Evolutionary conservation across 2,113 vertebrate genomes (phyloP), one percentile per base, ranked within the genome.

Genomic region (Dendrocopos noguchii): DNA sequence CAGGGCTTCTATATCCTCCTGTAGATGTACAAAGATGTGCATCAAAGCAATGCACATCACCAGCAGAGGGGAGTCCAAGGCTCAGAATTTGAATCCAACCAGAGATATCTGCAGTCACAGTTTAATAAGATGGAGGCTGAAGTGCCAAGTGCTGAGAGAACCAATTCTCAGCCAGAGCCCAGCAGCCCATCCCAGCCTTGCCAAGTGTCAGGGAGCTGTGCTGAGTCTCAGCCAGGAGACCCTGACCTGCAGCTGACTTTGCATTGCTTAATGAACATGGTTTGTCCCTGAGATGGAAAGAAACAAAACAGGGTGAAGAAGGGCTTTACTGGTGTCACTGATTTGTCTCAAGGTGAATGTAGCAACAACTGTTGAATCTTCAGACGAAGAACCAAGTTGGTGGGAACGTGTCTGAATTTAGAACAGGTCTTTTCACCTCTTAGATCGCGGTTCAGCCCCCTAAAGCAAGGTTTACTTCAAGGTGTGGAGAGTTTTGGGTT

Each of bases 351-450:
- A 72, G 12, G 17, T 28, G 24, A 33, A 66, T 2, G 4, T 65
- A 63, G 74, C 2, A 29, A 74, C 2, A 29, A 31, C 21, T 64
- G 47, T 42, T 0, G 0, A 53, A 24, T 21, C 21, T 59, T 81
- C 52, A 80, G 72, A 29, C 80, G 36, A 73, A 81, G 70, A 63
- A 79, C 27, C 12, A 29, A 0, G 0, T 33, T 34, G 1, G 15
- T 72, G 34, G 47, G 46, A 88, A 21, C 25, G 12, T 5, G 4
- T n/a, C 12, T 0, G 1, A 39, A 31, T 5, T 3, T 1, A 39
- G 65, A 83, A 2, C 0, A 83, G 6, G 42, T 59, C n/a, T 11
- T 42, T 82, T 84, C 12, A 34, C n/a, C 14, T 39, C 29, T 17
- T 22, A 74, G 16, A 27, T 53, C 29, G 34, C 39, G 36, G 5